Percentiles rank a stretch among this genome's conserved stretches.
Conservation (phyloP, 2,113 vertebrate genomes). For the Ellobius talpinus region DNA sequence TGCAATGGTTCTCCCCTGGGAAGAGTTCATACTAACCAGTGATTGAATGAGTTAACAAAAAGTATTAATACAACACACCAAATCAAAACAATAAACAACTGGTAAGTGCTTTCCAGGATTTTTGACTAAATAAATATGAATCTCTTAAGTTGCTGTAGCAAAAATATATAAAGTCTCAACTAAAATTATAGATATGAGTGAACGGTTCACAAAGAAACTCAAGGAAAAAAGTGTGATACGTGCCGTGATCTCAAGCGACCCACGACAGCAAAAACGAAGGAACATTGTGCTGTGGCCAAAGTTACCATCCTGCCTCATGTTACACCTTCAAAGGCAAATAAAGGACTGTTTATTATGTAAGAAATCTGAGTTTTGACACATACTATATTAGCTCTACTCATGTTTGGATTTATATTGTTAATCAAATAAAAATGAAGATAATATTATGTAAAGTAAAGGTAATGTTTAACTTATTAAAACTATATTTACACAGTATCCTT, state of each 20-base stretch:
- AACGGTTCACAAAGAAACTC: background rate
- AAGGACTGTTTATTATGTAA: background rate
- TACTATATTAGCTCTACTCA: constrained; percentile 19
- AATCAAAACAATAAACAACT: background rate
- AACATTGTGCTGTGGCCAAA: background rate
- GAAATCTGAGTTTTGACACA: background rate
- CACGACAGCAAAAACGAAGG: background rate
- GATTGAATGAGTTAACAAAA: constrained; percentile 41
- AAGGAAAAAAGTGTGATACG: background rate
- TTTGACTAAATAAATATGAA: background rate
- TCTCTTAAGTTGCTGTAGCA: constrained; percentile 31
- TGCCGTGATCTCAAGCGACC: background rate
- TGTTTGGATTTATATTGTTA: constrained; percentile 36
- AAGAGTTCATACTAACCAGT: background rate
- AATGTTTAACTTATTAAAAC: constrained; percentile 30
- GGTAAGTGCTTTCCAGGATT: background rate
- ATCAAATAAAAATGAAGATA: constrained; percentile 50
- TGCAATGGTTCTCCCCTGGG: background rate
- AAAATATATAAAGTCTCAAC: constrained; percentile 54
- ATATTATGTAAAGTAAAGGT: constrained; percentile 8
- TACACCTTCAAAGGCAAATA: constrained; percentile 19
- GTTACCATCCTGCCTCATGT: background rate
- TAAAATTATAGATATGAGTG: constrained; percentile 18
- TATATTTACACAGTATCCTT: background rate
- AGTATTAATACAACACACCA: background rate